Evolutionary conservation across 2,888 invertebrate genomes (phyloP).

Genomic region (Tetranychus piercei): DNA sequence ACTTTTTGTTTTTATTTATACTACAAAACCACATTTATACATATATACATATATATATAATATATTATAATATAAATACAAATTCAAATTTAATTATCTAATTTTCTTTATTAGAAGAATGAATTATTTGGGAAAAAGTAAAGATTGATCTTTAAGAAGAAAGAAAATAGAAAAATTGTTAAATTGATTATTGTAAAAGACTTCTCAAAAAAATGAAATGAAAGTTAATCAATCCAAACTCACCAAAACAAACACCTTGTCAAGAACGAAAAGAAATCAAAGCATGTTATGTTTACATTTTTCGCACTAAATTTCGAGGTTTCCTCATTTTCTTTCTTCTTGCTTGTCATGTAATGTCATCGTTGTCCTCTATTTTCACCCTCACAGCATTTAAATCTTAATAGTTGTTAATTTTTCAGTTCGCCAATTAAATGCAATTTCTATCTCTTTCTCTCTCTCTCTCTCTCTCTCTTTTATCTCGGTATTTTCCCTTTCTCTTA

Average conservation of each 20-base stretch:
- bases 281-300: neutral
- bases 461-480: neutral
- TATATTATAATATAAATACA: neutral
- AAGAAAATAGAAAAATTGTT: neutral
- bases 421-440: neutral
- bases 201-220: too few relatives aligned
- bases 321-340: neutral
- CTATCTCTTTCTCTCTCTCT: neutral
- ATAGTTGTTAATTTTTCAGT: neutral
- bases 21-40: neutral
- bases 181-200: neutral
- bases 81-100: neutral
- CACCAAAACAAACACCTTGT: neutral
- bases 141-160: neutral
- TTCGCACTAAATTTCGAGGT: neutral
- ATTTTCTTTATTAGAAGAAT: neutral
- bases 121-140: neutral
- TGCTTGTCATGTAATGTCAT: neutral
- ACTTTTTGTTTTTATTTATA: slow-evolving; percentile 30
- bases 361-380: neutral
- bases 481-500: neutral
- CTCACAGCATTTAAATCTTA: neutral
- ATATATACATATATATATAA: slow-evolving; percentile 27
- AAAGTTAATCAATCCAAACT: too few relatives aligned
- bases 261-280: slow-evolving; percentile 5